Conservation (phyloP, 2,797 vertebrate species). For the Podarcis lilfordi region DNA sequence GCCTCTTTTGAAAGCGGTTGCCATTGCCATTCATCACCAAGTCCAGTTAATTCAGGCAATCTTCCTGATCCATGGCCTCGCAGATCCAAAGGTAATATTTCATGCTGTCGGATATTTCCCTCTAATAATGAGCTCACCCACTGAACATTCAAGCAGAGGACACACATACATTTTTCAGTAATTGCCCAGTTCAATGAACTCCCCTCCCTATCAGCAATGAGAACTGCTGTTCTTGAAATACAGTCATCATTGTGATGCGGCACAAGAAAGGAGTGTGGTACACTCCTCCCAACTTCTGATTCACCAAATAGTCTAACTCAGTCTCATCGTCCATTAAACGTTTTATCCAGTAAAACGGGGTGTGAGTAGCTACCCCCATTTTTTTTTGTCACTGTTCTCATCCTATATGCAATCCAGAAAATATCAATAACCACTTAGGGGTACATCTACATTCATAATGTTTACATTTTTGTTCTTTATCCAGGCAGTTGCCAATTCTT, state of each 20-base stretch:
- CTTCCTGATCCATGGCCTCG: constrained; percentile 62
- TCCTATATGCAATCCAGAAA: neutral
- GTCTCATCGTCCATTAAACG: neutral
- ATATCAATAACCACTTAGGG: neutral
- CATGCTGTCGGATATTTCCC: constrained; percentile 53
- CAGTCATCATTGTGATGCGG: rapidly evolving
- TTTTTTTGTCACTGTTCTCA: neutral
- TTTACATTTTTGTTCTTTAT: neutral
- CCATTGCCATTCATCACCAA: constrained; percentile 64
- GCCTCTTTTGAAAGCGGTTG: constrained; percentile 63
- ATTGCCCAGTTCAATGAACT: constrained; percentile 10
- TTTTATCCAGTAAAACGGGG: neutral
- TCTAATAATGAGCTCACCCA: constrained; percentile 55
- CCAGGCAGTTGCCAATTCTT: neutral
- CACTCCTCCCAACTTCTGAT: neutral
- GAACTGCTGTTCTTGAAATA: constrained; percentile 5
- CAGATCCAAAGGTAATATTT: constrained; percentile 54
- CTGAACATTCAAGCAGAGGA: constrained; percentile 67
- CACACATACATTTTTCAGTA: constrained; percentile 61
- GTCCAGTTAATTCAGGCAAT: constrained; percentile 57
- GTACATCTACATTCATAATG: neutral
- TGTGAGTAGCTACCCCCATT: neutral
- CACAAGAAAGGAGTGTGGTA: constrained; percentile 15
- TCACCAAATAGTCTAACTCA: constrained; percentile 4
- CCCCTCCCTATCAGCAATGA: rapidly evolving